A percentile compares a stretch with the other conserved stretches of the same genome.
phyloP scores from a whole-genome alignment of 2,797 vertebrate species.

The Coendou prehensilis region DNA sequence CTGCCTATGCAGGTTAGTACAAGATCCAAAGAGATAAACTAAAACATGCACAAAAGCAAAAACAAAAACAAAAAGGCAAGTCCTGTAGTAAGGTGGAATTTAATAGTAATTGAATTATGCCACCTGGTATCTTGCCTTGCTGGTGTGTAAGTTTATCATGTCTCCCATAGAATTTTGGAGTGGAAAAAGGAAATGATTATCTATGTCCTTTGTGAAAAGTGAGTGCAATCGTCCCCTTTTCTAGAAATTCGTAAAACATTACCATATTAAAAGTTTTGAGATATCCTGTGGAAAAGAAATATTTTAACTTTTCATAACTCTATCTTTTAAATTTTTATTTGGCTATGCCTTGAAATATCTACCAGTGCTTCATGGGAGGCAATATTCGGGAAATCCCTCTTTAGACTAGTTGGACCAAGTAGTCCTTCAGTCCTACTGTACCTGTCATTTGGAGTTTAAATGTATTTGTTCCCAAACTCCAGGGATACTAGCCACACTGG shows the following conservation, averaged over 20 bases:
- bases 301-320: slow-evolving; percentile 53
- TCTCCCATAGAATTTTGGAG: background rate
- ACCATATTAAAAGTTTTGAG: background rate
- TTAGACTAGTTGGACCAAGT: background rate
- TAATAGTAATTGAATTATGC: background rate
- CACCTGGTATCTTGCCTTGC: slow-evolving; percentile 15
- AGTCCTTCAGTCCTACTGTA: background rate
- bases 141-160: background rate
- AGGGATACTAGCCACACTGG: background rate
- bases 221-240: background rate
- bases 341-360: background rate
- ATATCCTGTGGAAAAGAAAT: background rate
- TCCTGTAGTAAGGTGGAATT: background rate
- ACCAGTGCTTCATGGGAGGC: background rate
- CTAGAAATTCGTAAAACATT: background rate
- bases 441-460: background rate
- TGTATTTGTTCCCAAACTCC: background rate
- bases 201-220: background rate
- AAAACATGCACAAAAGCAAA: background rate
- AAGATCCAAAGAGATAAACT: background rate
- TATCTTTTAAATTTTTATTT: background rate
- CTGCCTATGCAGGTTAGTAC: background rate
- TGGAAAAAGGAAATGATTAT: background rate
- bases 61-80: background rate
- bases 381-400: background rate